phyloP scores from a whole-genome alignment of 2,888 invertebrate species.

The Notodonta dromedarius region DNA sequence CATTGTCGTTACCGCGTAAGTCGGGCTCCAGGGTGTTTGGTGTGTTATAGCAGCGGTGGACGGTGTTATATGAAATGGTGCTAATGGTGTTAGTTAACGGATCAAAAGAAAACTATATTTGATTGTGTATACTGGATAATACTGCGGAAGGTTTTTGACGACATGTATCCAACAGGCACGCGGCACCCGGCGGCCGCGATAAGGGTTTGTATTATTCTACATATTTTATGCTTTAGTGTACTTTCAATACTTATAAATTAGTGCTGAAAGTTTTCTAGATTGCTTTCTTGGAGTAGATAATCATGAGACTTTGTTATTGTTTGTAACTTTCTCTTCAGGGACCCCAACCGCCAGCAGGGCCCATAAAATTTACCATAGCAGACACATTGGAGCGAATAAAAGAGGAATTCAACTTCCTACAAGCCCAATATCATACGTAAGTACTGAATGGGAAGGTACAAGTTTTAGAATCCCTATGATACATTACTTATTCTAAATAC shows the following conservation, averaged over 20 bases:
- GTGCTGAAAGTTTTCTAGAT: conserved; percentile 2
- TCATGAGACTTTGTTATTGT: conserved; percentile 39
- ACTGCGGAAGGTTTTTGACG: conserved; percentile 43
- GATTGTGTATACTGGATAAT: conserved; percentile 52
- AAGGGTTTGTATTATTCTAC: conserved; percentile 81
- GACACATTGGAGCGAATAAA: conserved; percentile 98
- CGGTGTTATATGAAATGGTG: conserved; percentile 67
- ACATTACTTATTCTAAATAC: too few species aligned
- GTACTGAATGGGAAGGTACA: conserved; percentile 58
- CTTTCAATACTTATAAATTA: conserved; percentile 1
- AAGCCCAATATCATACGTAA: conserved; percentile 98
- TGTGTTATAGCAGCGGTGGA: conserved; percentile 72
- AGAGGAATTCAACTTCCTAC: conserved; percentile 97
- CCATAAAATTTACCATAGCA: conserved; percentile 95
- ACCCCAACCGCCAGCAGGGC: conserved; percentile 94
- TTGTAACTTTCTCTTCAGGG: conserved; percentile 81
- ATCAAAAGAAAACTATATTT: conserved; percentile 71
- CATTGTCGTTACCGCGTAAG: conserved; percentile 76
- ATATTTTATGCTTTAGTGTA: conserved; percentile 16
- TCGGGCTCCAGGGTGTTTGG: conserved; percentile 65
- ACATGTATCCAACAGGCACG: conserved; percentile 90
- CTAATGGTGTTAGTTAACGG: conserved; percentile 61
- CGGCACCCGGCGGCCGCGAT: conserved; percentile 91
- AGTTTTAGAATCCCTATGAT: conserved; percentile 8
- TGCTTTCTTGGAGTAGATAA: not conserved